Evolutionary conservation across 2,888 invertebrate species (phyloP), one percentile per base, ranked within the genome.

Genomic region (Dasypolia templi): DNA sequence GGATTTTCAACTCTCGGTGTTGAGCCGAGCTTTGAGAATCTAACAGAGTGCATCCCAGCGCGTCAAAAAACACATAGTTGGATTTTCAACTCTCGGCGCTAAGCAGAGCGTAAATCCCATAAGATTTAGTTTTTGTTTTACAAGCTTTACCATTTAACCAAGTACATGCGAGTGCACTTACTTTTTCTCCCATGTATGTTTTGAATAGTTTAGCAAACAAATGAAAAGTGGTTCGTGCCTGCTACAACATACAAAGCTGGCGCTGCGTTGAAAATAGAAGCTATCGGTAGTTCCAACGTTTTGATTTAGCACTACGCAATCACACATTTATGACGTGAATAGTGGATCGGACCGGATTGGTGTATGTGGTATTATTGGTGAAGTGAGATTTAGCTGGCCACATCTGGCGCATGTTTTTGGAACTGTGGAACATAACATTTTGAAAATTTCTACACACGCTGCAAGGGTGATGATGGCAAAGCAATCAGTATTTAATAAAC

Each of bases 251-350:
- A 85, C 82, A 78, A 72, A 49, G 26, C 68, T 68, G 73, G 51
- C 39, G 71, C 62, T 63, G 26, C 62, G 63, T 74, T 76, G 72
- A 62, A 82, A 83, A 77, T 83, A 84, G 85, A 80, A 71, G 29
- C 70, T 42, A 71, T 77, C 61, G 65, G 46, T 66, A 62, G 66
- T 56, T 71, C 19, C 14, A 80, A 71, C 56, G 44, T 39, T 81
- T 69, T 75, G 77, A 81, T 81, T 81, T 71, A 84, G 35, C n/a
- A n/a, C n/a, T 67, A 68, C 42, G 71, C 81, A 84, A 81, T 75
- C 81, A 62, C 67, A 74, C 61, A 53, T 74, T 58, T 73, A 73
- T 67, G 68, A 72, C 39, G 35, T 53, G 62, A 70, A 61, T 55
- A 65, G 64, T 55, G 32, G 42, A 14, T 44, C 12, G 56, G 42